phyloP scores from a whole-genome alignment of 2,888 invertebrate species.

The Drosophila glabriapex region DNA sequence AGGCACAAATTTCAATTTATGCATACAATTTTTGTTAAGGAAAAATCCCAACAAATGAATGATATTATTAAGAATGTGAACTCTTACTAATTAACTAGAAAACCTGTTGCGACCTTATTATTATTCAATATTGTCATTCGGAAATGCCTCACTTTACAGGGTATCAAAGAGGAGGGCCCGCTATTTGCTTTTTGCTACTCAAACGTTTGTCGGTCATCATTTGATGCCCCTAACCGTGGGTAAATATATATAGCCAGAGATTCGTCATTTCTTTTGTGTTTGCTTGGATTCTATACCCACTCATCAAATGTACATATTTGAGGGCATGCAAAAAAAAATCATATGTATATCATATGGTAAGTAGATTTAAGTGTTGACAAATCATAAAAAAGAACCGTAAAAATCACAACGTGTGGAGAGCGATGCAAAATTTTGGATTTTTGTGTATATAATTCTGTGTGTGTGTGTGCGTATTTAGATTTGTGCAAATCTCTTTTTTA shows the following conservation, averaged over 20 bases:
- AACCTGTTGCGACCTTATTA: background rate
- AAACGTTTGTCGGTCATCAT: conserved; percentile 36
- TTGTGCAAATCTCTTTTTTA: conserved; percentile 77
- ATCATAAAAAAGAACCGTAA: conserved; percentile 18
- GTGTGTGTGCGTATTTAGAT: conserved; percentile 51
- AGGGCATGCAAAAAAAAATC: conserved; percentile 19
- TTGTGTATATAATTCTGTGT: background rate
- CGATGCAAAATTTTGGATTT: conserved; percentile 36
- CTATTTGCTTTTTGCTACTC: conserved; percentile 1
- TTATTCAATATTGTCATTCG: background rate
- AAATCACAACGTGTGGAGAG: conserved; percentile 51
- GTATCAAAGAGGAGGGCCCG: conserved; percentile 13
- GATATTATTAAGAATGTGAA: background rate
- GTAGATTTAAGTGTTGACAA: conserved; percentile 50
- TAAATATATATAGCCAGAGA: conserved; percentile 19
- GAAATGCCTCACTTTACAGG: conserved; percentile 1
- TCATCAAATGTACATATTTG: background rate
- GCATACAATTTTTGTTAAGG: background rate
- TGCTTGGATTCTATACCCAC: background rate
- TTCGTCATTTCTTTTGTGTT: conserved; percentile 34
- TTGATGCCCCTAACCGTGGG: conserved; percentile 23
- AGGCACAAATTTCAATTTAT: background rate
- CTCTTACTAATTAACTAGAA: background rate
- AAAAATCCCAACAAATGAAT: background rate
- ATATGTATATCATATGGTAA: conserved; percentile 26